These are phyloP conservation scores for Castor canadensis DNA, from an alignment of 2,113 vertebrate species.

Conservation along the genomic window DNA sequence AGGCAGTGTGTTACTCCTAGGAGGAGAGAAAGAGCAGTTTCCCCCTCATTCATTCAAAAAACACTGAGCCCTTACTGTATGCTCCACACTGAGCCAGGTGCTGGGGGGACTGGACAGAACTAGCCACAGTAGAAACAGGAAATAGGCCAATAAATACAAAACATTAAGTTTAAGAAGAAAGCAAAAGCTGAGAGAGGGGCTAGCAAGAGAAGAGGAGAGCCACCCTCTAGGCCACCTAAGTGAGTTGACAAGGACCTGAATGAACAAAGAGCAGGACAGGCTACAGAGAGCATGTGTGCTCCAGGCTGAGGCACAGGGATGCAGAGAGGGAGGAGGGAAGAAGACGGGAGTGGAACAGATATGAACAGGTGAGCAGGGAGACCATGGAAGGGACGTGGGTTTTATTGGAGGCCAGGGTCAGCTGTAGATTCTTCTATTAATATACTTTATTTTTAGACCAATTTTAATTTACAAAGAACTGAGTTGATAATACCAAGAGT, in stretches of 20 bases:
- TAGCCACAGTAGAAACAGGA: background rate
- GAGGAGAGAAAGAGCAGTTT: background rate
- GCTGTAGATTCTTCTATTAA: background rate
- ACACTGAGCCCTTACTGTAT: accelerated
- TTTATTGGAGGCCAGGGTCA: accelerated
- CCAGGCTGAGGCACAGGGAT: background rate
- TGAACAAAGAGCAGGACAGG: background rate
- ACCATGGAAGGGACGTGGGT: too few relatives aligned
- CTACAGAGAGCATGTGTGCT: accelerated
- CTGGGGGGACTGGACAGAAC: background rate
- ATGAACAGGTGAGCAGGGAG: accelerated
- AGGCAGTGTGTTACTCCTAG: too few relatives aligned
- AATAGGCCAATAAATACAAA: background rate
- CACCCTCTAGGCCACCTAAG: accelerated
- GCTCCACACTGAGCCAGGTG: accelerated
- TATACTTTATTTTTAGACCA: background rate
- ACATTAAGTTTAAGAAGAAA: background rate
- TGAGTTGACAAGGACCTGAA: background rate
- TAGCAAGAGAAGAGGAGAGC: too few relatives aligned
- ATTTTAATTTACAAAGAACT: background rate
- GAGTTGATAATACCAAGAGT: background rate
- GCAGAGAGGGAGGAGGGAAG: too few relatives aligned
- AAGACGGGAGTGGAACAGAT: accelerated
- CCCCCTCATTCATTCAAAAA: too few relatives aligned
- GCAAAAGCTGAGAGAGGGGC: accelerated